A percentile compares a stretch with the other conserved stretches of the same genome.
Evolutionary conservation across 2,797 vertebrate genomes (phyloP).

Genomic region (Bovichtus diacanthus): DNA sequence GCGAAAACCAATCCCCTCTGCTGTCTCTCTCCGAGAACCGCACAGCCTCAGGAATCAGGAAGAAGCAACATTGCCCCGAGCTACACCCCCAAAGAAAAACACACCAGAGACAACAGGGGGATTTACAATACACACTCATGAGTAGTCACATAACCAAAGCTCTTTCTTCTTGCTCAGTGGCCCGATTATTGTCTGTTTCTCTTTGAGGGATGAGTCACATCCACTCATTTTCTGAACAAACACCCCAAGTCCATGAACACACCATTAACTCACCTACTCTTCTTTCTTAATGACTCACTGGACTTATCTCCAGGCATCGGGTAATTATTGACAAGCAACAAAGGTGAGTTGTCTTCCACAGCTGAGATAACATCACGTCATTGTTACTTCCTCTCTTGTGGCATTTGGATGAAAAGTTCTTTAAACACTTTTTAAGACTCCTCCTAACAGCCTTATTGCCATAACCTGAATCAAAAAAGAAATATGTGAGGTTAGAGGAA

Average conservation of each 20-base stretch:
- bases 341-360: constrained; percentile 59
- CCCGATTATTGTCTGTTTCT: constrained; percentile 73
- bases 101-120: constrained; percentile 48
- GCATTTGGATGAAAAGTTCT: constrained; percentile 41
- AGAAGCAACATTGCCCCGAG: constrained; percentile 51
- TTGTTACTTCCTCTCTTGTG: constrained; percentile 29
- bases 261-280: constrained; percentile 67
- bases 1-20: constrained; percentile 34
- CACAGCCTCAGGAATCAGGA: constrained; percentile 41
- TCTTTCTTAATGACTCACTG: constrained; percentile 58
- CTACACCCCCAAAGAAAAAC: constrained; percentile 64
- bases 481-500: constrained; percentile 2
- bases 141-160: constrained; percentile 57
- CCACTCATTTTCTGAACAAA: constrained; percentile 60
- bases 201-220: constrained; percentile 74
- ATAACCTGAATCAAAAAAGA: constrained; percentile 24
- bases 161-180: constrained; percentile 80
- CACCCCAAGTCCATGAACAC: constrained; percentile 54
- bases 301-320: constrained; percentile 37
- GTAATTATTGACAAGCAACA: constrained; percentile 61
- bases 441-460: constrained; percentile 25
- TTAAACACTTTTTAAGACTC: constrained; percentile 17
- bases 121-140: constrained; percentile 68
- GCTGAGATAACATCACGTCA: constrained; percentile 61
- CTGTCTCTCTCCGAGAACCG: constrained; percentile 25